A percentile compares a stretch with the other conserved stretches of the same genome.
phyloP scores from a whole-genome alignment of 2,113 vertebrate species.

The Phrynosoma blainvillii region DNA sequence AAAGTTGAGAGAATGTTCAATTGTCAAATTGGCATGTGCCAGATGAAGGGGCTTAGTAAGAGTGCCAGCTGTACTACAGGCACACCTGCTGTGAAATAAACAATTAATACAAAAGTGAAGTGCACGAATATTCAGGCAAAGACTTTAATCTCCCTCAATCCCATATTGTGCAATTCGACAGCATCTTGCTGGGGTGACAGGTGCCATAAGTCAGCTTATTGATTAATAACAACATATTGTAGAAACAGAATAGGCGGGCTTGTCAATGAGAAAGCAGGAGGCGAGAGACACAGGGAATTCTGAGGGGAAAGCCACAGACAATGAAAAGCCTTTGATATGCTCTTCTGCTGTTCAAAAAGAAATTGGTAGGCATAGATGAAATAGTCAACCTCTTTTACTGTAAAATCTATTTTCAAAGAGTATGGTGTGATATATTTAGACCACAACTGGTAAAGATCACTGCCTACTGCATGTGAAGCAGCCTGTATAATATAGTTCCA shows the following conservation, averaged over 20 bases:
- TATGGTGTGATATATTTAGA: conserved; percentile 22
- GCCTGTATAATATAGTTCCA: neutral
- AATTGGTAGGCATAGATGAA: neutral
- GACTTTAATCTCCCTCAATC: conserved; percentile 44
- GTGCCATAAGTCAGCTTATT: conserved; percentile 38
- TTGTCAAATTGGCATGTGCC: conserved; percentile 20
- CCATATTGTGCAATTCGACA: neutral
- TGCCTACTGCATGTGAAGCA: conserved; percentile 25
- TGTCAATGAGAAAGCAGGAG: conserved; percentile 27
- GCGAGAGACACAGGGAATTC: neutral
- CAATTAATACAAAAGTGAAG: conserved; percentile 46
- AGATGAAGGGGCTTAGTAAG: conserved; percentile 29
- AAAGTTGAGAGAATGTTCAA: conserved; percentile 40
- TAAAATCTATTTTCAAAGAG: conserved; percentile 25
- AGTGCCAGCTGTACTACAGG: conserved; percentile 47
- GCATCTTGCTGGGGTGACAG: conserved; percentile 38
- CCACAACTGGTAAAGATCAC: neutral
- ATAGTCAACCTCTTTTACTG: neutral
- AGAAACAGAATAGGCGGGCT: conserved; percentile 20
- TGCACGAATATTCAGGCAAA: conserved; percentile 27
- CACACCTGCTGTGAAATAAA: conserved; percentile 42
- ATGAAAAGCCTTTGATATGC: conserved; percentile 28
- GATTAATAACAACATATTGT: conserved; percentile 45
- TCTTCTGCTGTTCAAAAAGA: conserved; percentile 28
- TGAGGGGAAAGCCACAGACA: conserved; percentile 41